Base-by-base conservation (phyloP, 2,113 vertebrate species). In the Pimephales promelas region DNA sequence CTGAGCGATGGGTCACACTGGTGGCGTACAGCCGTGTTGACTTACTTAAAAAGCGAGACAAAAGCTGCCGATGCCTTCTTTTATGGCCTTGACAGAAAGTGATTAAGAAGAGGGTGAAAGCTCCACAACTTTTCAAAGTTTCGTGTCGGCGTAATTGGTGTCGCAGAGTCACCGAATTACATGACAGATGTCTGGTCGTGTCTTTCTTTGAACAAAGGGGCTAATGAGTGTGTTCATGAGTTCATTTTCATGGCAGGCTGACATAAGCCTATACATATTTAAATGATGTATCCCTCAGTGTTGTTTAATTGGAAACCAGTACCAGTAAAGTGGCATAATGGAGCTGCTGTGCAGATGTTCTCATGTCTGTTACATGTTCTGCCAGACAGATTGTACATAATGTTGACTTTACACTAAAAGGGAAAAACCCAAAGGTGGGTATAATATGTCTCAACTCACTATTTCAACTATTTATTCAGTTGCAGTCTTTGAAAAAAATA, bases 1-100 rank as follows among this genome's bases (percentile, higher is more conserved):
- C 86, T 90, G 90, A 89, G 84, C 90, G 89, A 91, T 80, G 68
- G 81, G 76, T 74, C 75, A n/a, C 40, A 43, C 83, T 36, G 75
- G 56, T 47, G 75, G 72, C 81, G 83, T 78, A 64, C 52, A 79
- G 75, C 52, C 52, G 74, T 13, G 31, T 74, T 85, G 52, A 40
- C 59, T 85, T 85, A 73, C 80, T 87, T 80, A 85, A 79, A 85
- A 75, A 87, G 70, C 31, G 75, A 71, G 70, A 87, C 59, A 79
- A 85, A 87, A 85, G 31, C 79, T 49, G 43, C 24, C 40, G 14
- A n/a, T 68, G 79, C 59, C 75, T 84, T 82, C 84, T 82, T 84
- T 74, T 1, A 73, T 72, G 57, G 24, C n/a, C 14, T 56, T 83
- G 83, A 66, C 75, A 80, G 64, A 84, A 62, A 79, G 49, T 83